Base-by-base conservation (phyloP, 2,888 invertebrate species). In the Brassicogethes aeneus region DNA sequence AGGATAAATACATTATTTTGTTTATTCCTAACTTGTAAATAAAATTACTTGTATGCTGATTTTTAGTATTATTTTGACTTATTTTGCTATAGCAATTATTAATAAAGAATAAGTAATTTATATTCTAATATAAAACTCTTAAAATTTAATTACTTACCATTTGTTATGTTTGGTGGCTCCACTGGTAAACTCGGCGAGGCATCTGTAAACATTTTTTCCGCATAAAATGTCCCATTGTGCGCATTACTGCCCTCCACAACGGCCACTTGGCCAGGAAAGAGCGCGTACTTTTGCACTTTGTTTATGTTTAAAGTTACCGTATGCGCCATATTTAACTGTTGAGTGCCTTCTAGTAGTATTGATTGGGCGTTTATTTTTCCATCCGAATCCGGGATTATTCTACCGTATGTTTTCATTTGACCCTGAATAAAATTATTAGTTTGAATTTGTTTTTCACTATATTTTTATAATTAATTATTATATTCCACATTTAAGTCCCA, bases 201-300 rank as follows among this genome's bases (percentile, higher is more conserved):
- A 51, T 82, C 79, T 2, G 71, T 64, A 56, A 73, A 76, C 2
- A 91, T 65, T 55, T 82, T 76, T 17, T 79, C 75, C 0, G 79
- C 85, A 14, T 80, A 62, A 45, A 92, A 75, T 40, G 69, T 72
- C 53, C 79, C 77, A 1, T 85, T 85, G 14, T 78, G 76, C 0
- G 79, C 77, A 64, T 87, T 87, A 3, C 74, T 70, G 1, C 89
- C 91, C 39, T 79, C 75, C 44, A 85, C 74, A 32, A 82, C 82
- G 7, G 88, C 78, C 36, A 84, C 75, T 72, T 89, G 88, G 1
- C 90, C 89, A 15, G 86, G 82, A 60, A 85, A 89, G 44, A 89
- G 59, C 0, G 83, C 79, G 60, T 79, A 85, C 47, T 76, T 74
- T 36, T 73, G 66, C 1, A 78, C 48, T 30, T 69, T 64, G 3